These are phyloP conservation scores for Meles meles DNA, from an alignment of 2,113 vertebrate genomes.

Conservation along the genomic window DNA sequence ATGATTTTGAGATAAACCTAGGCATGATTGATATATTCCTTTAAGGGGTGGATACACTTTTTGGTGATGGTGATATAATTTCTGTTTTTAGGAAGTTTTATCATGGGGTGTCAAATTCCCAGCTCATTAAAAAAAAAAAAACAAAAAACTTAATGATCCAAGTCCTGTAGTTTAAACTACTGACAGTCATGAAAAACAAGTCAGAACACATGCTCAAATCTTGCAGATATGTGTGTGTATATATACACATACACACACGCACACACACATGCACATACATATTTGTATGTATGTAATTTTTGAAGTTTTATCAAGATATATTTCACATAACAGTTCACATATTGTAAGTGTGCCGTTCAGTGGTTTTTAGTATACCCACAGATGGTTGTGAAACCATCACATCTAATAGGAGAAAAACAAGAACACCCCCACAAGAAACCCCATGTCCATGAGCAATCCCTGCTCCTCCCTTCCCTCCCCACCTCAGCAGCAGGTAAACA, in stretches of 20 bases:
- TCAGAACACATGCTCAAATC: background rate
- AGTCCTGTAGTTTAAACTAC: background rate
- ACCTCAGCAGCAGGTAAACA: background rate
- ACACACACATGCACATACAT: too few relatives aligned
- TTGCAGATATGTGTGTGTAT: too few relatives aligned
- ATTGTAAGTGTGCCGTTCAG: background rate
- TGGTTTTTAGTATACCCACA: background rate
- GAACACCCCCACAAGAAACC: background rate
- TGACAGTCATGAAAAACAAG: background rate
- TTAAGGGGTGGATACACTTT: background rate
- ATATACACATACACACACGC: too few relatives aligned
- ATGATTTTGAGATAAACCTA: conserved; percentile 1
- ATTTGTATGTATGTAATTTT: background rate
- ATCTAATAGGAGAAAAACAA: background rate
- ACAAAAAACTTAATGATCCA: background rate
- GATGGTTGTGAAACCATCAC: background rate
- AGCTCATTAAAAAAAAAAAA: background rate
- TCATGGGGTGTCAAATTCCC: background rate
- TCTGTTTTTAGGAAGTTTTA: background rate
- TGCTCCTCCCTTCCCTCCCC: too few relatives aligned
- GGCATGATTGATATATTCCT: conserved; percentile 3
- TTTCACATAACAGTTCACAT: background rate
- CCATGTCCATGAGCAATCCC: background rate
- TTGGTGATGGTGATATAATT: background rate
- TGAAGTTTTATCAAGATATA: background rate